phyloP scores from a whole-genome alignment of 2,113 vertebrate genomes.

The Willisornis vidua region DNA sequence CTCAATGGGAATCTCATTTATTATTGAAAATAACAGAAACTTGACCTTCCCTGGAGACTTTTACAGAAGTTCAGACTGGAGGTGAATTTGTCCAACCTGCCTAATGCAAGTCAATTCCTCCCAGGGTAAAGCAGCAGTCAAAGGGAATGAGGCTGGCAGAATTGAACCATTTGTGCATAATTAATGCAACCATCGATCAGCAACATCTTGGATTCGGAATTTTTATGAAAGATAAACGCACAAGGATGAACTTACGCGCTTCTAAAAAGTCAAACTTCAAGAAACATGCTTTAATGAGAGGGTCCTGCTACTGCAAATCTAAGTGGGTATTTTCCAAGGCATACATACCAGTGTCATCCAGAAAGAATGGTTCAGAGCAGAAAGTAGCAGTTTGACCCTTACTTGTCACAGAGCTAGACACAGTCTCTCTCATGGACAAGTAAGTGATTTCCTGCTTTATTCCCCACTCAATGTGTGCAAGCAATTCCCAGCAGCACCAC shows the following conservation, averaged over 20 bases:
- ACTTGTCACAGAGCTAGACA: not conserved
- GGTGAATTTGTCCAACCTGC: constrained; percentile 45
- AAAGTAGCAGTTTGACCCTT: not conserved
- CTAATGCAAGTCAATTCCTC: constrained; percentile 42
- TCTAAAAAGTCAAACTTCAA: not conserved
- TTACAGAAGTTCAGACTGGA: constrained; percentile 18
- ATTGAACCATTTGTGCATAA: constrained; percentile 40
- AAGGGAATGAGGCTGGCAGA: not conserved
- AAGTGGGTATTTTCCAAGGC: not conserved
- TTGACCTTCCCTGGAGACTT: constrained; percentile 54
- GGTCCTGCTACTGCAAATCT: not conserved
- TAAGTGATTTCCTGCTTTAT: not conserved
- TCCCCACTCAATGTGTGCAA: not conserved
- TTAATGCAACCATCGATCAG: constrained; percentile 40
- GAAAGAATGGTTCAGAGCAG: not conserved
- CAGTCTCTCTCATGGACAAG: not conserved
- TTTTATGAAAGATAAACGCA: constrained; percentile 2
- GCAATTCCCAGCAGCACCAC: not conserved
- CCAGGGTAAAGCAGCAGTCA: not conserved
- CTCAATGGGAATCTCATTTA: constrained; percentile 59
- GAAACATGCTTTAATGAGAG: not conserved
- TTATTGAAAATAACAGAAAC: constrained; percentile 66
- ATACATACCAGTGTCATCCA: not conserved
- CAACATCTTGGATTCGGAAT: not conserved
- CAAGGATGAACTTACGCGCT: not conserved